Evolutionary conservation across 2,888 invertebrate species (phyloP), one percentile per base, ranked within the genome.

Genomic region (Drosophila limbata): DNA sequence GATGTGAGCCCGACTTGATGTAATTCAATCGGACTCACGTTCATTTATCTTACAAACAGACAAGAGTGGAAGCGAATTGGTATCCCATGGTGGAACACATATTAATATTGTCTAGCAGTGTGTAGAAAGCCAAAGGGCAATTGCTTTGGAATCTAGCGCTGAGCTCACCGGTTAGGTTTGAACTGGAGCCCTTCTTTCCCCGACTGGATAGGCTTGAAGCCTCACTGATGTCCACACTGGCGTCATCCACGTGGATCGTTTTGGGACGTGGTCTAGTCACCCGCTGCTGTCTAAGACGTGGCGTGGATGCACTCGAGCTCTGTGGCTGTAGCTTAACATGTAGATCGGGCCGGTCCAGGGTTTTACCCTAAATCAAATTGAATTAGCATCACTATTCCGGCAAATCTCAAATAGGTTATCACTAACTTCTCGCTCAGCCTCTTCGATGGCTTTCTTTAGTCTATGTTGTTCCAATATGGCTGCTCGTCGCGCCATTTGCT

Each of bases 391-490:
- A 13, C 8, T 6, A 3, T 6, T 5, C 1, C 0, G 1, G 9
- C 1, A 0, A 10, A 0, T 1, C n/a, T 8, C 0, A 3, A 4
- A 4, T 5, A 0, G 0, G 4, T 1, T 10, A 3, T 5, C 13
- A 39, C 19, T 52, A 84, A 96, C 96, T 94, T 97, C 97, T 91
- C 96, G 93, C 92, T 97, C 97, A 25, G 97, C 97, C 93, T 98
- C 97, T 92, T 98, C 98, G 73, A 97, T 95, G 61, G 97, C 97
- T 93, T 98, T 98, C 92, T 98, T 97, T 82, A 98, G 94, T 93
- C 98, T 96, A 93, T 98, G 97, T 92, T 98, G 97, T 90, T 98
- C 97, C 84, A 98, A 94, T 90, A 99, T 99, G 77, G 95, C 95
- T 78, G 97, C 96, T 61, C 98, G 93, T 68, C 98, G 94, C n/a